Evolutionary conservation across 2,888 invertebrate genomes (phyloP), one percentile per base, ranked within the genome.

Genomic region (Drosophila cracens): DNA sequence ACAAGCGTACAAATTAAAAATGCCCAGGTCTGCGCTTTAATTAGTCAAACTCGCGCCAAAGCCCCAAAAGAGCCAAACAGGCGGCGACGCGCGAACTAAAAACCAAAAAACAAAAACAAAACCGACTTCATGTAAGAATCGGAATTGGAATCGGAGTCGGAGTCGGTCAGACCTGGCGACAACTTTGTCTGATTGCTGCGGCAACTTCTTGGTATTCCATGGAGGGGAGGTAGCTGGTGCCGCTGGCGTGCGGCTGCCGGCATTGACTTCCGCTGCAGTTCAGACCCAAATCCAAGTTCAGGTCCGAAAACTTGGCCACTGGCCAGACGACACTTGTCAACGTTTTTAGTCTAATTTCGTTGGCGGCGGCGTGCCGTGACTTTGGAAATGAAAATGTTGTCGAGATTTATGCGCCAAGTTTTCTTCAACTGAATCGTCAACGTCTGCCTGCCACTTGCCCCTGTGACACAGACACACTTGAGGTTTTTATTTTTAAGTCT

Each of bases 1-100:
- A 91, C 91, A 89, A 87, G 89, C 85, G 82, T 84, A 89, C 86
- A 91, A 91, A 89, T 91, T 91, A 90, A 89, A 88, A 88, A 90
- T 85, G 85, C 83, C 83, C 85, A 84, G 88, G 78, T 79, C 90
- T 90, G 87, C 76, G 90, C 89, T 91, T 90, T 86, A 91, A 91
- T 91, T 90, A 89, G 89, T 90, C 90, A 84, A 88, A 91, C 91
- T 91, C 90, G 91, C 88, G 90, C 91, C 90, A 90, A 83, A 87
- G 84, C 77, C 74, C 69, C 71, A 83, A 62, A 72, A 68, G 69
- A 81, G 64, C 51, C 72, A 68, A 76, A 77, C 34, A 53, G 74
- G 60, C 56, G 74, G 64, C 58, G 69, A 83, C 79, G 66, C 77
- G 83, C 83, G 80, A 87, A 79, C 81, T 74, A 79, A 74, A 73